A percentile compares a stretch with the other conserved stretches of the same genome.
Evolutionary conservation across 1,140 invertebrate species (phyloP).

Genomic region (Bicyclus anynana): DNA sequence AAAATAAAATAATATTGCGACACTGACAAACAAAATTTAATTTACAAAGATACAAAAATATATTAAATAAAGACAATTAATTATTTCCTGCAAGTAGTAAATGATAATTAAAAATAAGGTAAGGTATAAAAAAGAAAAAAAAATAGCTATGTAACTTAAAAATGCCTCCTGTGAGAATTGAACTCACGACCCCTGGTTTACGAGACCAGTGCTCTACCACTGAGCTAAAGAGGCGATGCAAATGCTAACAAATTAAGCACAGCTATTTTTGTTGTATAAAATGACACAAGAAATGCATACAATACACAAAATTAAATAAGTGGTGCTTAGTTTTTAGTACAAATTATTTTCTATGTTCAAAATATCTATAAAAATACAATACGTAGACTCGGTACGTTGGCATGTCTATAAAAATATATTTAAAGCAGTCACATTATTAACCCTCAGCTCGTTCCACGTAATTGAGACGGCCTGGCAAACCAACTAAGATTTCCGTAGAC

Average conservation of each 20-base stretch:
- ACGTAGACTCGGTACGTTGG: neutral
- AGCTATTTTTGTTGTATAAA: neutral
- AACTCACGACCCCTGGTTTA: neutral
- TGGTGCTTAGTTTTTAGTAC: too few relatives aligned
- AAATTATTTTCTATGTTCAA: too few relatives aligned
- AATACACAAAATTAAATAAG: neutral
- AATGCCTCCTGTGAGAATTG: neutral
- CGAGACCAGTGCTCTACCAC: neutral
- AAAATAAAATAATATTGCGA: too few relatives aligned
- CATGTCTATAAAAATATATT: constrained; percentile 6
- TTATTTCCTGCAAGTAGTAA: too few relatives aligned
- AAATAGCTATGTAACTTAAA: neutral
- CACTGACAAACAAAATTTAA: too few relatives aligned
- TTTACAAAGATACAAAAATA: too few relatives aligned
- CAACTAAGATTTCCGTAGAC: constrained; percentile 39
- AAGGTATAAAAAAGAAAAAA: neutral
- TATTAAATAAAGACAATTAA: too few relatives aligned
- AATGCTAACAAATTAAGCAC: neutral
- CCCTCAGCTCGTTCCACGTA: constrained; percentile 23
- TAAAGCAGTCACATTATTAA: constrained; percentile 23
- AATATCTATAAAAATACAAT: too few relatives aligned
- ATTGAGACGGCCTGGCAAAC: constrained; percentile 35
- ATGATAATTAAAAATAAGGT: too few relatives aligned
- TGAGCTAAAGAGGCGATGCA: neutral
- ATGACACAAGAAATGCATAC: neutral